Evolutionary conservation across 2,113 vertebrate genomes (phyloP).

Genomic region (Gymnogyps californianus): DNA sequence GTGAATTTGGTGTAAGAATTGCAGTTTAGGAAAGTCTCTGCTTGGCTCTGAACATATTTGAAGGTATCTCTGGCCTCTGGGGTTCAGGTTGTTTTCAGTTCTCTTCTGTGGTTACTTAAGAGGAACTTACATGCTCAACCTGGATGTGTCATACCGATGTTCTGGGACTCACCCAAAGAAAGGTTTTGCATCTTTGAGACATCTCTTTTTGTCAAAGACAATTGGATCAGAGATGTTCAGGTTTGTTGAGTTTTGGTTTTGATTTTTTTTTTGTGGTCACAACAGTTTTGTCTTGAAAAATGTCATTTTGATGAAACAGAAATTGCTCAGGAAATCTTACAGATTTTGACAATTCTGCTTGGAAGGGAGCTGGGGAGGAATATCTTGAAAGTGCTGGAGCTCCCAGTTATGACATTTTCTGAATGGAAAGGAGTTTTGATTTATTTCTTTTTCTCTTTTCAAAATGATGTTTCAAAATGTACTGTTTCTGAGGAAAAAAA

Average conservation of each 20-base stretch:
- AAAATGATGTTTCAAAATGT: constrained; percentile 18
- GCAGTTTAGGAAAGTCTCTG: background rate
- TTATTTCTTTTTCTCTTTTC: constrained; percentile 11
- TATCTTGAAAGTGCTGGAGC: constrained; percentile 2
- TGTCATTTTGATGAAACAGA: constrained; percentile 28
- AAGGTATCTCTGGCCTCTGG: background rate
- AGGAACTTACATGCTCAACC: background rate
- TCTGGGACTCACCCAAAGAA: background rate
- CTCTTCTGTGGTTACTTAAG: background rate
- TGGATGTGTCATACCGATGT: background rate
- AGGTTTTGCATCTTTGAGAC: background rate
- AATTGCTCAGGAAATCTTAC: constrained; percentile 32
- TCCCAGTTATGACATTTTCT: constrained; percentile 18
- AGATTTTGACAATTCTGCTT: constrained; percentile 14
- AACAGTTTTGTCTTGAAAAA: constrained; percentile 31
- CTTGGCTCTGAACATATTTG: background rate
- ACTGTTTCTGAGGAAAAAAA: background rate
- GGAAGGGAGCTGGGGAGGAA: background rate
- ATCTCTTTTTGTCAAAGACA: background rate
- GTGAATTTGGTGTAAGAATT: background rate
- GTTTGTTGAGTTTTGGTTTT: background rate
- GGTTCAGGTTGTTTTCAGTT: background rate
- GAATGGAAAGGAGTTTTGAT: constrained; percentile 35
- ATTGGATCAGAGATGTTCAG: constrained; percentile 6
- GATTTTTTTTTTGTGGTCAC: background rate